Evolutionary conservation across 2,888 invertebrate species (phyloP).

Genomic region (Zele albiditarsus): DNA sequence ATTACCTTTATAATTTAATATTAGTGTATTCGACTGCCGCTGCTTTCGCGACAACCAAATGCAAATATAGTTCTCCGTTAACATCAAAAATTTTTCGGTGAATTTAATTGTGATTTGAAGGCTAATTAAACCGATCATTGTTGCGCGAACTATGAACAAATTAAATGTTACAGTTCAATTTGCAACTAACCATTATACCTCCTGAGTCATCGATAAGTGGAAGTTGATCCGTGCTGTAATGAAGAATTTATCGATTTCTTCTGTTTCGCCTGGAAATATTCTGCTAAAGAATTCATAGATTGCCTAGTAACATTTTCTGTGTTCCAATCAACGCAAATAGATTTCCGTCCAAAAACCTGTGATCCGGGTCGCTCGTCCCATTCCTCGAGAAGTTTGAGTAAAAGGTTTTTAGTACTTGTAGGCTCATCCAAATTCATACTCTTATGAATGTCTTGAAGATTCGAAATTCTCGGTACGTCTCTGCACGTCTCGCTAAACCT

Average conservation of each 20-base stretch:
- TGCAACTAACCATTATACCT: background rate
- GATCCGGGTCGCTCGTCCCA: conserved; percentile 79
- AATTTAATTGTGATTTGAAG: no score
- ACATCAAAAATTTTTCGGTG: no score
- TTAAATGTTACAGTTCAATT: no score
- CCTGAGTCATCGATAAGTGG: conserved; percentile 47
- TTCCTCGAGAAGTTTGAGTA: conserved; percentile 83
- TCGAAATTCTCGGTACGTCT: conserved; percentile 69
- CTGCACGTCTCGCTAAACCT: conserved; percentile 68
- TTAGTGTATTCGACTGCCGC: no score
- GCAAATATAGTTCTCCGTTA: no score
- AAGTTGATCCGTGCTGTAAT: conserved; percentile 40
- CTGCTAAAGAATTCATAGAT: conserved; percentile 87
- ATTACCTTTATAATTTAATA: no score
- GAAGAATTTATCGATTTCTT: conserved; percentile 53
- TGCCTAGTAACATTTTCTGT: conserved; percentile 83
- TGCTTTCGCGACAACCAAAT: no score
- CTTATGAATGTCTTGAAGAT: conserved; percentile 65
- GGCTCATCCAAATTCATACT: conserved; percentile 68
- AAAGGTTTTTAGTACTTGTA: conserved; percentile 81
- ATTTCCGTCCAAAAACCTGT: conserved; percentile 75
- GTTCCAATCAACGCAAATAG: conserved; percentile 84
- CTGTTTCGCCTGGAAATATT: conserved; percentile 80
- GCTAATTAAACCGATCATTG: no score
- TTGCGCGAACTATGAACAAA: no score